phyloP scores from a whole-genome alignment of 2,113 vertebrate genomes.

The Mustelus asterias region DNA sequence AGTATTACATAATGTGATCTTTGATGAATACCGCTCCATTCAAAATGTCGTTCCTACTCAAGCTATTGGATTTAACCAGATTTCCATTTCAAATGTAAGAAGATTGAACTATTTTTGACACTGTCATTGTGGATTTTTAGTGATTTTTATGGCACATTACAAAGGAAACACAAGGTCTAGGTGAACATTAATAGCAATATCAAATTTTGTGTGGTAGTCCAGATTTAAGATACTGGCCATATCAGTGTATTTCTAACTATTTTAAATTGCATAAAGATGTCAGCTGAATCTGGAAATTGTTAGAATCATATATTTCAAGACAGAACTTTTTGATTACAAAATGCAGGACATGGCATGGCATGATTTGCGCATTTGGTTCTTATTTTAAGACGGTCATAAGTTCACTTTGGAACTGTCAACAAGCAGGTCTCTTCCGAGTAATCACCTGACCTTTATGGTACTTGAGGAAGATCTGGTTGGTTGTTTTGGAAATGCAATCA shows the following conservation, averaged over 20 bases:
- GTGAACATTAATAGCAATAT: neutral
- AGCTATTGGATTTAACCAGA: neutral
- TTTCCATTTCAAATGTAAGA: neutral
- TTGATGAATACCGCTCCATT: neutral
- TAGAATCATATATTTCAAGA: too few relatives aligned
- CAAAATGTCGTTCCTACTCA: neutral
- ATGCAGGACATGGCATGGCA: too few relatives aligned
- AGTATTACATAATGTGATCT: neutral
- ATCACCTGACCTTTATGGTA: too few relatives aligned
- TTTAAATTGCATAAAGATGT: neutral
- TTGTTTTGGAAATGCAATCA: too few relatives aligned
- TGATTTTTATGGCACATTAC: too few relatives aligned
- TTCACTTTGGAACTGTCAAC: too few relatives aligned
- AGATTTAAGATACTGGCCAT: neutral
- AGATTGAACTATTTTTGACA: neutral
- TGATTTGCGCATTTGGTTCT: too few relatives aligned
- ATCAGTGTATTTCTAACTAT: neutral
- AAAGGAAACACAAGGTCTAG: too few relatives aligned
- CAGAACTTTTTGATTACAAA: too few relatives aligned
- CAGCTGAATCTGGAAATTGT: neutral
- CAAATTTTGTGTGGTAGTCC: neutral
- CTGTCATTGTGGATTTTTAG: neutral
- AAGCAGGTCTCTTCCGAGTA: too few relatives aligned
- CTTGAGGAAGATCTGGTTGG: too few relatives aligned
- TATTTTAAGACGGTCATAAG: too few relatives aligned